These are phyloP conservation scores for Rhabdornis inornatus DNA, from an alignment of 2,113 vertebrate species.

Conservation along the genomic window DNA sequence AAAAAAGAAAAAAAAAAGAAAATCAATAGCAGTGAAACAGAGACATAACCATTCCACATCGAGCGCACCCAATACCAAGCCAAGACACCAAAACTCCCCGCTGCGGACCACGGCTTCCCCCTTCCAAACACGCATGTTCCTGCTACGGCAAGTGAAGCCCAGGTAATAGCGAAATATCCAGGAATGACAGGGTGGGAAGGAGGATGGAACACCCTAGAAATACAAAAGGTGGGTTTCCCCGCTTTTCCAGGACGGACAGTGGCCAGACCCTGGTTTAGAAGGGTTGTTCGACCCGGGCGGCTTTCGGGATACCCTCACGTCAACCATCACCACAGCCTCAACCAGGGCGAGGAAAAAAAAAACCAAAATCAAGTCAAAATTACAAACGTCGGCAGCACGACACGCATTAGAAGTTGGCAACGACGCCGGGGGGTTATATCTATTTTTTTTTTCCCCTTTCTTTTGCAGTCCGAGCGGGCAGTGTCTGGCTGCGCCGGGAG, in stretches of 20 bases:
- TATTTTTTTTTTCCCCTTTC: fast-evolving
- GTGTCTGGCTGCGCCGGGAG: neutral
- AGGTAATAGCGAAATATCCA: neutral
- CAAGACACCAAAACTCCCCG: neutral
- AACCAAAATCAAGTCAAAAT: neutral
- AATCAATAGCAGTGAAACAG: neutral
- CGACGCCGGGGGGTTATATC: neutral
- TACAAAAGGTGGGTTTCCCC: neutral
- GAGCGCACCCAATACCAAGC: neutral
- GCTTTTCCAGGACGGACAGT: neutral
- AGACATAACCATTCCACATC: neutral
- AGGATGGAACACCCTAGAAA: neutral
- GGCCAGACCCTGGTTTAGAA: neutral
- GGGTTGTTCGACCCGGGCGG: neutral
- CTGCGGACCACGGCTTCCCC: neutral
- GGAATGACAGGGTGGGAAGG: neutral
- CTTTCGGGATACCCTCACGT: neutral
- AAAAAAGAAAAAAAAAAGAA: neutral
- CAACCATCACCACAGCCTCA: neutral
- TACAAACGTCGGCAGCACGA: neutral
- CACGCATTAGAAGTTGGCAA: neutral
- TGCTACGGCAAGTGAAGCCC: neutral
- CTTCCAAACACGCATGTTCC: neutral
- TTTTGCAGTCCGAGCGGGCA: neutral
- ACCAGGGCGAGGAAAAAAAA: neutral